phyloP scores from a whole-genome alignment of 2,113 vertebrate genomes.

The Eptesicus fuscus region DNA sequence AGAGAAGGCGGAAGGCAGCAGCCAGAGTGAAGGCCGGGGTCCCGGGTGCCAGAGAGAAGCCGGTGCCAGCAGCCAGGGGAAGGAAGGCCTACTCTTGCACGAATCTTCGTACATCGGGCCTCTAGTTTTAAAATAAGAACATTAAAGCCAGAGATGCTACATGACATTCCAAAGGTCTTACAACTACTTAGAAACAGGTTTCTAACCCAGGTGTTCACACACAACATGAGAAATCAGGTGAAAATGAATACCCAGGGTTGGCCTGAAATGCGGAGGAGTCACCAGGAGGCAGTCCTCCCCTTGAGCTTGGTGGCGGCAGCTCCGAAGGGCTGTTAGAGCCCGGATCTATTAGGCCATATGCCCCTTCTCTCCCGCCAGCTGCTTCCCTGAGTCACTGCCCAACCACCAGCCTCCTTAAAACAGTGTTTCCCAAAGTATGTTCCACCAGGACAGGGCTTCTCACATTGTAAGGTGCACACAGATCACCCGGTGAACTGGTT shows the following conservation, averaged over 20 bases:
- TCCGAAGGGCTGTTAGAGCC: neutral
- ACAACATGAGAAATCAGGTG: neutral
- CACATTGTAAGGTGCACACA: no score
- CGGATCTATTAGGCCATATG: fast-evolving
- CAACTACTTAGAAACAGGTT: neutral
- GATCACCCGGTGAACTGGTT: neutral
- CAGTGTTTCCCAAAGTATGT: neutral
- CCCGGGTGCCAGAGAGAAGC: no score
- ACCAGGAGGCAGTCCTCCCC: fast-evolving
- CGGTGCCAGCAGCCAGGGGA: no score
- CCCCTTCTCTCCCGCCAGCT: neutral
- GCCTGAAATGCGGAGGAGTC: neutral
- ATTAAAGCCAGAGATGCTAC: neutral
- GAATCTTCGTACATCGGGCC: no score
- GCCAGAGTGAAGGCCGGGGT: no score
- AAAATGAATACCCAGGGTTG: neutral
- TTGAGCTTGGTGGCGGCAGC: neutral
- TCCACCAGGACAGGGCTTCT: neutral
- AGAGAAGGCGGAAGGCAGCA: no score
- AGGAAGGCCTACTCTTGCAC: no score
- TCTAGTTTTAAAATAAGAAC: neutral
- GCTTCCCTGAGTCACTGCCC: neutral
- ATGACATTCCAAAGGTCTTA: neutral
- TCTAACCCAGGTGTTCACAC: neutral
- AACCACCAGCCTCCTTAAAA: neutral